These are phyloP conservation scores for Lottia scabra DNA, from an alignment of 2,888 invertebrate species.

Conservation along the genomic window DNA sequence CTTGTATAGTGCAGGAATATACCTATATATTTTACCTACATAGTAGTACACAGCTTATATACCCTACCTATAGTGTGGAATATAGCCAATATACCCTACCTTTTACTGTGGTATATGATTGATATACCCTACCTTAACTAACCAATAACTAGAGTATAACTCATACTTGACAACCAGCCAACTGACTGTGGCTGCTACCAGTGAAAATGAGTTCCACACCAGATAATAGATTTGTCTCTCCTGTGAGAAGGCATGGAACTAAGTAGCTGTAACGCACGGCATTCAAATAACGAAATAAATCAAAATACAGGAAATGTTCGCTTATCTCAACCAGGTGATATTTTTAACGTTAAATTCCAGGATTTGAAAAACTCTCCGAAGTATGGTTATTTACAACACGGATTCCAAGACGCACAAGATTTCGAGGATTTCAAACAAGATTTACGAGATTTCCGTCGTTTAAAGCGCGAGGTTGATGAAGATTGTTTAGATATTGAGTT, in stretches of 20 bases:
- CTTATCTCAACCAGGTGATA: conserved; percentile 12
- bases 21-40: too few species aligned
- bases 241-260: conserved; percentile 31
- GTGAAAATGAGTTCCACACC: conserved; percentile 20
- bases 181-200: conserved; percentile 8
- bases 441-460: conserved; percentile 43
- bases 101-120: too few species aligned
- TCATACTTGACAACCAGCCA: neutral
- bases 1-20: too few species aligned
- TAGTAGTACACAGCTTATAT: too few species aligned
- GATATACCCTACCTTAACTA: too few species aligned
- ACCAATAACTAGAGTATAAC: neutral
- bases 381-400: conserved; percentile 48
- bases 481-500: neutral
- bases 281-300: neutral
- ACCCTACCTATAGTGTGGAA: too few species aligned
- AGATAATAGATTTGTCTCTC: conserved; percentile 3
- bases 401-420: conserved; percentile 55
- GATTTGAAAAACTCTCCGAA: conserved; percentile 40
- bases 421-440: conserved; percentile 62
- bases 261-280: conserved; percentile 26
- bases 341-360: conserved; percentile 39
- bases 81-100: too few species aligned
- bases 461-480: conserved; percentile 24
- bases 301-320: conserved; percentile 10